Conservation (phyloP, 2,888 invertebrate species). For the Agonopterix subpropinquella region DNA sequence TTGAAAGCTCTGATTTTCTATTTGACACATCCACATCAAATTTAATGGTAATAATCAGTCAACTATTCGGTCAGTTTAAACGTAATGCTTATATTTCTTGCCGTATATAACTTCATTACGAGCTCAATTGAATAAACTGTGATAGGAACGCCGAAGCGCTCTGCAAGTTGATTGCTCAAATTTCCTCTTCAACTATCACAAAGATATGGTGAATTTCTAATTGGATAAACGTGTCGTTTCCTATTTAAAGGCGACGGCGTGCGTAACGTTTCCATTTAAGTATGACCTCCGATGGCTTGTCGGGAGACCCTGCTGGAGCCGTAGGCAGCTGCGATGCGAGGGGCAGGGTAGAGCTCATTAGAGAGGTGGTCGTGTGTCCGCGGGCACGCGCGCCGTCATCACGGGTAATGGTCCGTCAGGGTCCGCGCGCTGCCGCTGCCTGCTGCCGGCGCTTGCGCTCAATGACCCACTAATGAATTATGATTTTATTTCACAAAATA, state of each 20-base stretch:
- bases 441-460: constrained; percentile 28
- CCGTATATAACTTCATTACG: constrained; percentile 70
- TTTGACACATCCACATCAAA: constrained; percentile 11
- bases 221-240: constrained; percentile 77
- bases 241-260: constrained; percentile 73
- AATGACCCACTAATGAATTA: constrained; percentile 66
- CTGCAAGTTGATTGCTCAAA: constrained; percentile 74
- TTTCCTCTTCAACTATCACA: constrained; percentile 76
- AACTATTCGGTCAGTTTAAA: constrained; percentile 33
- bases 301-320: constrained; percentile 25
- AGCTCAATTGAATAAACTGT: constrained; percentile 75
- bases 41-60: constrained; percentile 14
- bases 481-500: constrained; percentile 45
- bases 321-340: constrained; percentile 18
- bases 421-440: constrained; percentile 30
- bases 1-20: constrained; percentile 4
- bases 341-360: constrained; percentile 23
- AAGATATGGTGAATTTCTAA: constrained; percentile 77
- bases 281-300: constrained; percentile 41
- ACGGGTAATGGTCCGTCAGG: constrained; percentile 62
- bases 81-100: constrained; percentile 40
- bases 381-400: constrained; percentile 71
- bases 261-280: constrained; percentile 54
- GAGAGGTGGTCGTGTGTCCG: constrained; percentile 32
- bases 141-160: constrained; percentile 70